Percentiles rank a stretch among this genome's conserved stretches.
Conservation (phyloP, 2,888 invertebrate genomes). For the Xestia sexstrigata region DNA sequence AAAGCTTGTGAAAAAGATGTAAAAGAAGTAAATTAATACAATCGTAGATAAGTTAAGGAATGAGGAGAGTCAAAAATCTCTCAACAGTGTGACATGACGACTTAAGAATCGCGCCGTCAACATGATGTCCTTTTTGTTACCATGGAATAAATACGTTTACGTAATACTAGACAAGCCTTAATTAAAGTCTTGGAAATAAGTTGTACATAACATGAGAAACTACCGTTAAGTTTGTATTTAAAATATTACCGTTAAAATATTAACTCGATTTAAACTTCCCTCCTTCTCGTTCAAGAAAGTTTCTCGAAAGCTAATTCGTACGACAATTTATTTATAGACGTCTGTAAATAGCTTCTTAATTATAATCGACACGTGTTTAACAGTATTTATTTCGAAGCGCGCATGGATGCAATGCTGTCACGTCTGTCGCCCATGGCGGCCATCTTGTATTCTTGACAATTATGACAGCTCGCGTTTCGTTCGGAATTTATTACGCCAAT, state of each 20-base stretch:
- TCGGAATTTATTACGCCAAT: conserved; percentile 59
- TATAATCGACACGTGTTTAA: conserved; percentile 63
- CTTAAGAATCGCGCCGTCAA: neutral
- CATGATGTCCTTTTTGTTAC: neutral
- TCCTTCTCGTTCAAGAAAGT: conserved; percentile 27
- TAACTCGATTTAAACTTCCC: neutral
- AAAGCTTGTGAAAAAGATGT: conserved; percentile 4
- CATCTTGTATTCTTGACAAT: conserved; percentile 62
- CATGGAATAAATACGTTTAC: no score
- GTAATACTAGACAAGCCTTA: neutral
- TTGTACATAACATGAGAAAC: neutral
- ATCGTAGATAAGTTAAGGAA: neutral
- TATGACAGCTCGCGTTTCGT: conserved; percentile 62
- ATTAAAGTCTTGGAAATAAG: neutral
- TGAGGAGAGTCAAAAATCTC: neutral
- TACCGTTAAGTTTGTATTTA: neutral
- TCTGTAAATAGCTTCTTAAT: conserved; percentile 59
- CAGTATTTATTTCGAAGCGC: conserved; percentile 60
- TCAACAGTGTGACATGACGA: neutral
- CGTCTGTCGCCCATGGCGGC: conserved; percentile 53
- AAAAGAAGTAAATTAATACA: neutral
- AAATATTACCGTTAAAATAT: neutral
- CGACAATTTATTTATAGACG: conserved; percentile 49
- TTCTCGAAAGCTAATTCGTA: conserved; percentile 37
- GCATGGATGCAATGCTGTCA: conserved; percentile 52